A percentile compares a stretch with the other conserved stretches of the same genome.
These are phyloP conservation scores for Rallus crepitans DNA, from an alignment of 2,797 vertebrate genomes.

Conservation along the genomic window DNA sequence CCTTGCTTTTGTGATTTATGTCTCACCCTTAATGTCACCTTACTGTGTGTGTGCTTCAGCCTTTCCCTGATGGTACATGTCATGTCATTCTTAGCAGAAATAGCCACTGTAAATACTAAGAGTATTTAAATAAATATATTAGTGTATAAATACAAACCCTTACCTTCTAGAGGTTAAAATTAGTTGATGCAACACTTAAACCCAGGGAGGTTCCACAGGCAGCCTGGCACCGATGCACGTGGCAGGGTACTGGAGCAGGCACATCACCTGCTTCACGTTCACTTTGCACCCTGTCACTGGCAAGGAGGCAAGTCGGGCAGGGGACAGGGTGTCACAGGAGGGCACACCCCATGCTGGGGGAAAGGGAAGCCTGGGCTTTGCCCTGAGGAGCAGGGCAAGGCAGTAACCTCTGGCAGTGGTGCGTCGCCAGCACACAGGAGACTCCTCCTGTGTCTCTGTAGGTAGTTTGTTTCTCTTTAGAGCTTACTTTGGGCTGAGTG, in stretches of 20 bases:
- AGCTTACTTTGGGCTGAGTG: not conserved
- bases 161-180: not conserved
- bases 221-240: not conserved
- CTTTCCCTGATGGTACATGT: not conserved
- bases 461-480: not conserved
- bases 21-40: not conserved
- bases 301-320: not conserved
- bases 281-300: not conserved
- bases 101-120: slow-evolving; percentile 51
- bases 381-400: not conserved
- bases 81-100: slow-evolving; percentile 18
- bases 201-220: not conserved
- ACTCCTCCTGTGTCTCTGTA: not conserved
- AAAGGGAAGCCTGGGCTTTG: rapidly evolving
- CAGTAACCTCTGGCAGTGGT: rapidly evolving
- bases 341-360: not conserved
- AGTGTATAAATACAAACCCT: not conserved
- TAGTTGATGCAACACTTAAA: not conserved
- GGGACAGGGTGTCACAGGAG: not conserved
- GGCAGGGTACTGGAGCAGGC: not conserved
- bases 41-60: not conserved
- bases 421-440: rapidly evolving
- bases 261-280: not conserved
- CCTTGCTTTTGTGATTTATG: slow-evolving; percentile 13
- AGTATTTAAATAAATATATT: slow-evolving; percentile 54